Conservation (phyloP, 2,797 vertebrate genomes). For the Cirrhinus mrigala region DNA sequence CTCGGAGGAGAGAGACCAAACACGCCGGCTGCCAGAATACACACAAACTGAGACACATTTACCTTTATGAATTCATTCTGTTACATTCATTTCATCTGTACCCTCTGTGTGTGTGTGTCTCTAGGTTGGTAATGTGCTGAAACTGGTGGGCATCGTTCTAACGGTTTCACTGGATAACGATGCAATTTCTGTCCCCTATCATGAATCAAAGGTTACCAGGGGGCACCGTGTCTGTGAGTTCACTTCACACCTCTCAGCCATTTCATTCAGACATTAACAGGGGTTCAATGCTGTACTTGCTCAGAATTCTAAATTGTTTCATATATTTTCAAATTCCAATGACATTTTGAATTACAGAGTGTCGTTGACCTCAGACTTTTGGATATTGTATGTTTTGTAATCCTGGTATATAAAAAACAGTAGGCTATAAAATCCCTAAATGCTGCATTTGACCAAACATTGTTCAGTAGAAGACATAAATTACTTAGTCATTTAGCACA, state of each 20-base stretch:
- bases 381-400: neutral
- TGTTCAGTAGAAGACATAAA: neutral
- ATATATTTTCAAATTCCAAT: neutral
- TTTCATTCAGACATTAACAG: neutral
- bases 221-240: conserved; percentile 59
- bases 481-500: neutral
- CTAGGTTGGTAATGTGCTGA: conserved; percentile 59
- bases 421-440: neutral
- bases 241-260: neutral
- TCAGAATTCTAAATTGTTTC: neutral
- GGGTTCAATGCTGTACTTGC: no score
- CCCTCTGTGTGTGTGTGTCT: conserved; percentile 37
- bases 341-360: no score
- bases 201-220: conserved; percentile 31
- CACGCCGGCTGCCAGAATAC: conserved; percentile 62
- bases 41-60: conserved; percentile 47
- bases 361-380: neutral
- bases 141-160: conserved; percentile 26
- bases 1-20: conserved; percentile 65
- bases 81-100: conserved; percentile 34
- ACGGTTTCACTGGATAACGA: conserved; percentile 32
- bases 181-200: conserved; percentile 1
- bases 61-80: conserved; percentile 54
- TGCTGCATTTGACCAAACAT: neutral
- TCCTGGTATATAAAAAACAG: neutral